phyloP scores from a whole-genome alignment of 2,113 vertebrate species.

The Xenotilapia leptura region DNA sequence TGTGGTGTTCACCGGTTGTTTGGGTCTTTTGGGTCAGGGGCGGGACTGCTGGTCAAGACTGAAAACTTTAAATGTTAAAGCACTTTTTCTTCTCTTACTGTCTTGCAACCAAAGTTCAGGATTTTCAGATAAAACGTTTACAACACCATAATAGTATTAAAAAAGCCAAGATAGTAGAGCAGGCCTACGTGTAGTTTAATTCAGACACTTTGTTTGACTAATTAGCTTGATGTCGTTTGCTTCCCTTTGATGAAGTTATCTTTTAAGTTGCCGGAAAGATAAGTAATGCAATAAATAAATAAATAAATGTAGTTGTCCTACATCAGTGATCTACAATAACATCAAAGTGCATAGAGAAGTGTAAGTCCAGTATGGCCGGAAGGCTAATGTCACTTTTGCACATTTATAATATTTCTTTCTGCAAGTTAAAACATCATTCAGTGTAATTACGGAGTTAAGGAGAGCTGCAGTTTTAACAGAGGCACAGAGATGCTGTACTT shows the following conservation, averaged over 20 bases:
- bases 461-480: background rate
- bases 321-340: background rate
- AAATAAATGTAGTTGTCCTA: background rate
- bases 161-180: background rate
- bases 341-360: background rate
- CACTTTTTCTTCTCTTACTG: background rate
- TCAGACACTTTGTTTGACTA: background rate
- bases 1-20: background rate
- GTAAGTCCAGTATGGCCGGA: background rate
- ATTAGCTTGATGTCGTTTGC: background rate
- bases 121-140: background rate
- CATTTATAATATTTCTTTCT: background rate
- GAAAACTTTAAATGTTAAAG: background rate
- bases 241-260: background rate
- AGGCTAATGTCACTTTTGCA: background rate
- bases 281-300: background rate
- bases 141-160: background rate
- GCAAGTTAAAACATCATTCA: background rate
- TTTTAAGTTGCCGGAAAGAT: background rate
- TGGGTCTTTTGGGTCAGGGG: background rate
- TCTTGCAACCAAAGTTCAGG: background rate
- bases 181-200: background rate
- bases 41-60: fast-evolving
- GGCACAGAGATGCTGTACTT: background rate
- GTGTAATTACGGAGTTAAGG: background rate